phyloP scores from a whole-genome alignment of 1,140 invertebrate genomes.

The Drosophila persimilis region DNA sequence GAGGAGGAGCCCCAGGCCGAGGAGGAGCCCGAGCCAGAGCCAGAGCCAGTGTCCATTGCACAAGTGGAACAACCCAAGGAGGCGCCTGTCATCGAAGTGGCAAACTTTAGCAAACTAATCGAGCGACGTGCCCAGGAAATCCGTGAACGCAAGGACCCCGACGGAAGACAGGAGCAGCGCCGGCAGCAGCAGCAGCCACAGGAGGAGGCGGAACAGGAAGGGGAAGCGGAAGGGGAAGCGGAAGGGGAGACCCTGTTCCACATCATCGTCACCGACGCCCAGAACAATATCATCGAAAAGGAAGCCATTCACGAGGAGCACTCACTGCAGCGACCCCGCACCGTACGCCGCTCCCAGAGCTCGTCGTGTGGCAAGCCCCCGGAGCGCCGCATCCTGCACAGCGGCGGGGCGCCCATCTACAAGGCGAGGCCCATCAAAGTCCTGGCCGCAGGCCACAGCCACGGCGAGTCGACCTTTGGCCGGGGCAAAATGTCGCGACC shows the following conservation, averaged over 20 bases:
- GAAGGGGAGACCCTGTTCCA: conserved; percentile 45
- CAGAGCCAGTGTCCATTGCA: conserved; percentile 36
- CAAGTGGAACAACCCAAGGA: conserved; percentile 65
- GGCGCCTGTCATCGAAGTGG: conserved; percentile 67
- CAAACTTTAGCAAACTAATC: conserved; percentile 75
- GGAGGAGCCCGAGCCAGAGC: conserved; percentile 15
- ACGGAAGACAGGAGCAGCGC: conserved; percentile 8
- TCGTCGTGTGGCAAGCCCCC: conserved; percentile 51
- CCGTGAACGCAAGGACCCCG: conserved; percentile 27
- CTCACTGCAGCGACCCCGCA: conserved; percentile 23
- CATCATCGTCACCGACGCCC: conserved; percentile 78
- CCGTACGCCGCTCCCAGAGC: conserved; percentile 52
- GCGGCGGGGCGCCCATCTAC: conserved; percentile 67
- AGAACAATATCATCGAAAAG: conserved; percentile 77
- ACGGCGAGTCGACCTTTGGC: conserved; percentile 57
- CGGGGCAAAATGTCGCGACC: conserved; percentile 85
- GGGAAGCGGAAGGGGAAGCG: neutral
- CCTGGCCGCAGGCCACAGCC: conserved; percentile 41
- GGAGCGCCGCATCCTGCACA: conserved; percentile 66
- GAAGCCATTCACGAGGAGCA: conserved; percentile 65
- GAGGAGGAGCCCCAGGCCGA: conserved; percentile 18
- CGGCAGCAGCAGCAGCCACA: neutral
- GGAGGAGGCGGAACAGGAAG: neutral
- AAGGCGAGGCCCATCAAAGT: conserved; percentile 76
- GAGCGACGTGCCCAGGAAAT: conserved; percentile 76